phyloP scores from a whole-genome alignment of 2,888 invertebrate species.

The Amphiduros pacificus region DNA sequence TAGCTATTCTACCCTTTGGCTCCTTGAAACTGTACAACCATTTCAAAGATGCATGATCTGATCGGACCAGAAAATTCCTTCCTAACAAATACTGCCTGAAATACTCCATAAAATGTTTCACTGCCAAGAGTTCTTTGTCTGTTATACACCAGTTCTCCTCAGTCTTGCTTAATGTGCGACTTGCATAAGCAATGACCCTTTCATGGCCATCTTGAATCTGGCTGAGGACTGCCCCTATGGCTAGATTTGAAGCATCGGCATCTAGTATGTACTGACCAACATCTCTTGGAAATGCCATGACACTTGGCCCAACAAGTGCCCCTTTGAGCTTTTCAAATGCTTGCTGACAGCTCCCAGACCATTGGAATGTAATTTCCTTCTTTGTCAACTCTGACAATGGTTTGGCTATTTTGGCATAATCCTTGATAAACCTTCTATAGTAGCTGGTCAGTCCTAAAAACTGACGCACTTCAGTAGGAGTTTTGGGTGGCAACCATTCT shows the following conservation, averaged over 20 bases:
- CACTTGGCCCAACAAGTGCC: slow-evolving; percentile 14
- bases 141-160: no score
- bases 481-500: slow-evolving; percentile 24
- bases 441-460: slow-evolving; percentile 32
- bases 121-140: no score
- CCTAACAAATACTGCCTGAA: no score
- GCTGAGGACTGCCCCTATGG: slow-evolving; percentile 24
- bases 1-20: no score
- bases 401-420: slow-evolving; percentile 22
- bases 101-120: no score
- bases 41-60: no score
- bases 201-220: slow-evolving; percentile 20
- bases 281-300: slow-evolving; percentile 11
- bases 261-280: slow-evolving; percentile 18
- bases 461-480: slow-evolving; percentile 22
- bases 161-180: slow-evolving; percentile 14
- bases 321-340: slow-evolving; percentile 16
- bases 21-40: no score
- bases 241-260: slow-evolving; percentile 20
- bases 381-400: slow-evolving; percentile 53
- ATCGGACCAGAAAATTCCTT: no score
- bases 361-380: slow-evolving; percentile 28
- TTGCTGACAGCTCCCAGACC: slow-evolving; percentile 8
- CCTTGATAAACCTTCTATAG: slow-evolving; percentile 30
- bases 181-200: slow-evolving; percentile 21